Base-by-base conservation (phyloP, 2,113 vertebrate species). In the Neogale vison region DNA sequence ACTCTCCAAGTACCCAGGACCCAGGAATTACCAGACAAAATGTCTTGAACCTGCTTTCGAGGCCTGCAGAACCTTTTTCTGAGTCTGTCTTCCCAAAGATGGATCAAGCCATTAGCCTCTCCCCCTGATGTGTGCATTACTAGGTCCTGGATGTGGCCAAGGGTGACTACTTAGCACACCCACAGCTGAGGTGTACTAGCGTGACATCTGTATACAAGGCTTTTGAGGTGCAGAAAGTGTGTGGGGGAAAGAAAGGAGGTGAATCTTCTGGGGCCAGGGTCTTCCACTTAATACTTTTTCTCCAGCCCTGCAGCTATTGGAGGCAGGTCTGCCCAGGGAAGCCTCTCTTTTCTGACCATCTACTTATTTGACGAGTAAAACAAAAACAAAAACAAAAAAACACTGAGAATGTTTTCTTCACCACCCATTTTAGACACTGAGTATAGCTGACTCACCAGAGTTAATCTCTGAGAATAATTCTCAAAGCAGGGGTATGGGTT, bases 381-480 rank as follows among this genome's bases (percentile, higher is more conserved):
- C 45, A 14, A 52, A 50, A 50, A 50, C 50, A 52, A 52, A 52
- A 31, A 55, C 52, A 61, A 69, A 55, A 15, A 74, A 8, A 11
- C 59, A 59, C 42, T 81, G 39, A 67, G 67, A 92, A 65, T 17
- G 13, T 88, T 86, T 95, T 88, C n/a, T 61, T 88, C 29, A 95
- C 79, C 45, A 76, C 50, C 88, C n/a, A n/a, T 69, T 95, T 96
- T 96, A 77, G 45, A 96, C 36, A 20, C 67, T 45, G n/a, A 71
- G 7, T 63, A 36, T 82, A 72, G 42, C 82, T 85, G 24, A 34
- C 39, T 96, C n/a, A 88, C 2, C 23, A 65, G 18, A 88, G 5
- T 52, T 96, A 83, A 69, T 93, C 67, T 89, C 93, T 61, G 77
- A 95, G 36, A 82, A 55, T 81, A 94, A 52, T 82, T 83, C 90